These are phyloP conservation scores for Neomorphus geoffroyi DNA, from an alignment of 2,797 vertebrate genomes.

Conservation along the genomic window DNA sequence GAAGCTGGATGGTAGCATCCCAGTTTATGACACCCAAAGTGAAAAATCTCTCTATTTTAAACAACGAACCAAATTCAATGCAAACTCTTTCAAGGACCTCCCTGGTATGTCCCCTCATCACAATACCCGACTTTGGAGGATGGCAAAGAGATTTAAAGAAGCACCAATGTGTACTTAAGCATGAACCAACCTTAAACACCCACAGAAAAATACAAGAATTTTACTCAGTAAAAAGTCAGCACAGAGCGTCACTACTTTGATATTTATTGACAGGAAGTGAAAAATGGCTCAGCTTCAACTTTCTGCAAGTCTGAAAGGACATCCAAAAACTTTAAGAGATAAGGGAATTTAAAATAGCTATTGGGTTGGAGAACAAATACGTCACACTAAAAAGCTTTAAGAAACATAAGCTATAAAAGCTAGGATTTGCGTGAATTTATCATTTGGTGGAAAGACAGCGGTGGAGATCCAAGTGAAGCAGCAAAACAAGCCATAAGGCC, in stretches of 20 bases:
- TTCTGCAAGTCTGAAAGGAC: conserved; percentile 6
- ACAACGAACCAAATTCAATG: not conserved
- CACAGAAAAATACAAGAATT: not conserved
- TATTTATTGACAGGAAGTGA: conserved; percentile 58
- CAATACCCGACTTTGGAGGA: not conserved
- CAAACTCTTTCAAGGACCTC: not conserved
- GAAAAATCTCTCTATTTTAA: not conserved
- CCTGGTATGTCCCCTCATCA: not conserved
- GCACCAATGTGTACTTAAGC: not conserved
- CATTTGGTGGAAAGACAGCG: too few relatives aligned
- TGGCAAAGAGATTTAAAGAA: not conserved
- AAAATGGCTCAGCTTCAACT: conserved; percentile 45
- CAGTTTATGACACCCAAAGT: accelerated
- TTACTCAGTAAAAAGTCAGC: conserved; percentile 1
- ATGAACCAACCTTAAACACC: conserved; percentile 14
- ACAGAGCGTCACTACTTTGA: conserved; percentile 30
- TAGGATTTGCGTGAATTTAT: not conserved
- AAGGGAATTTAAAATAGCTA: not conserved
- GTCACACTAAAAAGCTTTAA: not conserved
- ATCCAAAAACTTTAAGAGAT: conserved; percentile 43
- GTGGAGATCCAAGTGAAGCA: not conserved
- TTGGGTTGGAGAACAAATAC: not conserved
- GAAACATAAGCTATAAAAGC: not conserved
- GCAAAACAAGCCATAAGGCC: not conserved
- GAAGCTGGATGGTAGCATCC: accelerated